These are phyloP conservation scores for Girardinus metallicus DNA, from an alignment of 2,797 vertebrate species.

Conservation along the genomic window DNA sequence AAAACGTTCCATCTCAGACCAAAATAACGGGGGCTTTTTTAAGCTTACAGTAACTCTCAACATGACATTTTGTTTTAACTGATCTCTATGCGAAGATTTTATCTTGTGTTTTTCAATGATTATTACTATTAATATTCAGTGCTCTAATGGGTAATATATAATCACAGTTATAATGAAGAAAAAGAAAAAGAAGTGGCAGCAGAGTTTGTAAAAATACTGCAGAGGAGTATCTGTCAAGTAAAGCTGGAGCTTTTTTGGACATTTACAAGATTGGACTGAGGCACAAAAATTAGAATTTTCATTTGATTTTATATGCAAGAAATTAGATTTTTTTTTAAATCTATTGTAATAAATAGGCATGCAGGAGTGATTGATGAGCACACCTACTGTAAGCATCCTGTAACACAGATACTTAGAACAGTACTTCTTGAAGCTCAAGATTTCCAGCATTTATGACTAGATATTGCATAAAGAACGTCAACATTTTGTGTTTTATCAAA, in stretches of 20 bases:
- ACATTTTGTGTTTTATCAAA: background rate
- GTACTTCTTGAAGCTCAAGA: background rate
- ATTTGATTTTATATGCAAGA: no score
- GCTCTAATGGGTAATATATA: background rate
- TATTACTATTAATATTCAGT: background rate
- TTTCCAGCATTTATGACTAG: background rate
- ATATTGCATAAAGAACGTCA: background rate
- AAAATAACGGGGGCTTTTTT: background rate
- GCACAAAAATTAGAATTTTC: no score
- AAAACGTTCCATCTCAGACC: background rate
- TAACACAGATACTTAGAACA: no score
- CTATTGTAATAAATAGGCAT: no score
- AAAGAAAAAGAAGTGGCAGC: background rate
- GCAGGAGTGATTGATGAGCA: no score
- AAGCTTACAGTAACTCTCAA: background rate
- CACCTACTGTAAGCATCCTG: no score
- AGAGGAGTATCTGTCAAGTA: background rate
- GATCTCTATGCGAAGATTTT: background rate
- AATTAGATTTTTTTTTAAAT: no score
- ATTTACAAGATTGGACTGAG: no score
- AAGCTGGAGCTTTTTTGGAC: no score
- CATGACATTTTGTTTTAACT: background rate
- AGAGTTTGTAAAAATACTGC: background rate
- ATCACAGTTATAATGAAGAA: background rate
- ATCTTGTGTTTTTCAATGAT: background rate